Conservation (phyloP, 2,888 invertebrate species). For the Volucella inflata region DNA sequence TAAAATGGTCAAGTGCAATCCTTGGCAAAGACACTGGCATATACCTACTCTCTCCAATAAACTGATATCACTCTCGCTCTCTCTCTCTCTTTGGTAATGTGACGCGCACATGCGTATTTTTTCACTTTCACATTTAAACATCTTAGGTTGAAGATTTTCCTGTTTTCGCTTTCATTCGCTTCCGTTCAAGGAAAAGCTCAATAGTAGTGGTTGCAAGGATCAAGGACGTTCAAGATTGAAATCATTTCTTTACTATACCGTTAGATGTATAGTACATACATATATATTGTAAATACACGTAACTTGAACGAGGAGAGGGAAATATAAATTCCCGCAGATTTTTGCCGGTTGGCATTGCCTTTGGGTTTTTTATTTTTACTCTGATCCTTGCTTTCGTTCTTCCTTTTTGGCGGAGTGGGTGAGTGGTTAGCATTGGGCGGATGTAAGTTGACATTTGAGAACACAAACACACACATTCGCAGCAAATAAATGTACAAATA, state of each 20-base stretch:
- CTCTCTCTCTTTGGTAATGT: conserved; percentile 4
- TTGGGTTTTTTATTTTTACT: conserved; percentile 49
- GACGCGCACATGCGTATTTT: conserved; percentile 58
- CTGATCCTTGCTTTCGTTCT: conserved; percentile 44
- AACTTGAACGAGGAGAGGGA: conserved; percentile 1
- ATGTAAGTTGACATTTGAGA: conserved; percentile 50
- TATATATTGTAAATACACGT: no score
- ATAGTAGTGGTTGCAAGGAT: conserved; percentile 81
- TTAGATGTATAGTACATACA: conserved; percentile 46
- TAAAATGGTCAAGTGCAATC: conserved; percentile 70
- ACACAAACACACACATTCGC: conserved; percentile 40
- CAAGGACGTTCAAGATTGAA: conserved; percentile 83
- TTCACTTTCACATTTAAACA: conserved; percentile 52
- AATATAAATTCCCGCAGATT: conserved; percentile 64
- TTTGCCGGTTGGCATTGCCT: conserved; percentile 67
- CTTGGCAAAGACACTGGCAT: conserved; percentile 55
- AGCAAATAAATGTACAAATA: background rate
- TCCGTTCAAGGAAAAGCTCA: conserved; percentile 68
- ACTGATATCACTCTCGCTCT: background rate
- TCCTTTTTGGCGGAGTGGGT: conserved; percentile 15
- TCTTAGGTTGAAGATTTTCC: conserved; percentile 58
- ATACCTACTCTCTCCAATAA: no score
- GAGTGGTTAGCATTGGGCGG: conserved; percentile 30
- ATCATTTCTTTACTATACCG: conserved; percentile 52
- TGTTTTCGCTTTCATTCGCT: conserved; percentile 66